A percentile compares a stretch with the other conserved stretches of the same genome.
phyloP scores from a whole-genome alignment of 2,888 invertebrate genomes.

The Fissipunctia ypsillon region DNA sequence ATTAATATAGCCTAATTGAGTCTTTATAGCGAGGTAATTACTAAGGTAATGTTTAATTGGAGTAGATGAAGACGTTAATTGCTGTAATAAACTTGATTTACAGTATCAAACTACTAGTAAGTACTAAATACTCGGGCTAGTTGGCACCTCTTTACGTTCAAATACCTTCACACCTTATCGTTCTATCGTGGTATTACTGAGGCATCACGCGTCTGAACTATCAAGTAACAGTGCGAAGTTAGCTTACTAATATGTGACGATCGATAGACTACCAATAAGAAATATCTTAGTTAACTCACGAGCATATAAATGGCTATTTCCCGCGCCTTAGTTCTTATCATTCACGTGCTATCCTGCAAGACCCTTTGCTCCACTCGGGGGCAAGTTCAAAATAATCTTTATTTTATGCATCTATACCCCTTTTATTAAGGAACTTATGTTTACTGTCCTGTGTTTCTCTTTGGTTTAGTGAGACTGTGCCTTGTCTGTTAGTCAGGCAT shows the following conservation, averaged over 20 bases:
- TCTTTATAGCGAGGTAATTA: slow-evolving; percentile 25
- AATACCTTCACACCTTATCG: slow-evolving; percentile 11
- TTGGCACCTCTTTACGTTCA: background rate
- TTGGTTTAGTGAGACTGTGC: too few species aligned
- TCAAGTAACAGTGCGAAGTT: background rate
- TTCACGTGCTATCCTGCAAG: too few species aligned
- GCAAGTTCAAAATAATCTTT: too few species aligned
- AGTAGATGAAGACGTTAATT: slow-evolving; percentile 27
- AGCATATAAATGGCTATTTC: background rate
- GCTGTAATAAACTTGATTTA: slow-evolving; percentile 32
- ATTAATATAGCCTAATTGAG: slow-evolving; percentile 25
- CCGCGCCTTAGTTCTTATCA: background rate
- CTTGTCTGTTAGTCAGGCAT: too few species aligned
- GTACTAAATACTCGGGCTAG: slow-evolving; percentile 2
- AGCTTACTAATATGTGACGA: background rate
- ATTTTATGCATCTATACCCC: too few species aligned
- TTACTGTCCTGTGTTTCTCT: too few species aligned
- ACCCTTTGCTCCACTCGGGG: too few species aligned
- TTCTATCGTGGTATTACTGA: background rate
- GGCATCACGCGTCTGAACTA: background rate
- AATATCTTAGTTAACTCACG: background rate
- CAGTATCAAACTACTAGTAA: background rate
- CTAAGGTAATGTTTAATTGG: slow-evolving; percentile 9
- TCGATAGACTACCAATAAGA: background rate
- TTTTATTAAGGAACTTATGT: too few species aligned